phyloP scores from a whole-genome alignment of 2,888 invertebrate species.

The Agrochola litura region DNA sequence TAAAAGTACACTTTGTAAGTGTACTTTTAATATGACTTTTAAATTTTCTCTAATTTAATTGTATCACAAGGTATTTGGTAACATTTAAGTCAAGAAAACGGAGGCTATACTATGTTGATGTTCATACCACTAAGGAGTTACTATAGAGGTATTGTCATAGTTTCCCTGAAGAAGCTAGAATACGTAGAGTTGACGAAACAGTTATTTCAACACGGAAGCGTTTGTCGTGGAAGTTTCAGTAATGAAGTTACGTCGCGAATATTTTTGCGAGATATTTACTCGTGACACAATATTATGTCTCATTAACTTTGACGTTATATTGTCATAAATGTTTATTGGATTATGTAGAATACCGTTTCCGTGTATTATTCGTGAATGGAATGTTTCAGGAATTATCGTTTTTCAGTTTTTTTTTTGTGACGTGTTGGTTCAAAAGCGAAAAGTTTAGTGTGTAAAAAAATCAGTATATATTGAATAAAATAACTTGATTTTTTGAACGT shows the following conservation, averaged over 20 bases:
- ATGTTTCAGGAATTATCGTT: neutral
- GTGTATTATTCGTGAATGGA: neutral
- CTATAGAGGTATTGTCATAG: neutral
- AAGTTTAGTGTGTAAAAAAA: neutral
- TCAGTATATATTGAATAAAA: neutral
- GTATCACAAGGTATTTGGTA: no score
- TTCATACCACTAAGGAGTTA: no score
- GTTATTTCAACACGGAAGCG: conserved; percentile 20
- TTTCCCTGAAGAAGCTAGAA: conserved; percentile 17
- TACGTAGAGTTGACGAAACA: conserved; percentile 27
- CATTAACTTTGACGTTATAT: neutral
- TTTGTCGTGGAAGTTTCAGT: conserved; percentile 20
- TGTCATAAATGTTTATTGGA: conserved; percentile 7
- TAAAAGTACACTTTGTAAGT: no score
- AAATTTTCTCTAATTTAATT: no score
- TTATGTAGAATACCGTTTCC: neutral
- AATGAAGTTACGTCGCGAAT: conserved; percentile 22
- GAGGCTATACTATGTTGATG: neutral
- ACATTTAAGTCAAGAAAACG: neutral
- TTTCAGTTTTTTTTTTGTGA: neutral
- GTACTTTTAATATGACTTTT: no score
- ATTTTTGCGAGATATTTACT: conserved; percentile 12
- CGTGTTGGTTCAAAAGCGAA: neutral
- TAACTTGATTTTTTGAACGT: neutral
- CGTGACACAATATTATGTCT: neutral